Evolutionary conservation across 1,140 invertebrate species (phyloP), one percentile per base, ranked within the genome.

Genomic region (Diorhabda sublineata): DNA sequence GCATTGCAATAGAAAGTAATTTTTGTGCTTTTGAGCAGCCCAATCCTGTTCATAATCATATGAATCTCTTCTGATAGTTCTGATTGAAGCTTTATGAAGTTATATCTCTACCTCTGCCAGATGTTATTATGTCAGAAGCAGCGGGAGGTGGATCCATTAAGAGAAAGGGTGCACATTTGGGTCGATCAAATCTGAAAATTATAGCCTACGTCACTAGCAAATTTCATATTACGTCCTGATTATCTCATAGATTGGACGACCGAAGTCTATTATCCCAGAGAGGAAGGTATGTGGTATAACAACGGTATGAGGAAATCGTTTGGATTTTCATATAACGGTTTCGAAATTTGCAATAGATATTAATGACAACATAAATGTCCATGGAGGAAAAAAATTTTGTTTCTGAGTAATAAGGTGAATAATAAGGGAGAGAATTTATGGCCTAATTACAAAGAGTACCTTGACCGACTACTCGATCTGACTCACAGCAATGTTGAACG

Each of bases 101-200:
- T 52, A 52, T 8, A 52, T 52, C 47, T 52, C 6, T 52, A 52
- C n/a, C 47, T 52, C 47, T 52, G 47, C 6, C 47, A 52, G 47
- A 52, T 52, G 47, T 52, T 52, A 52, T 52, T 52, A 52, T 52
- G 47, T 52, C 47, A 52, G 47, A 52, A n/a, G 6, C 47, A 52
- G 47, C 47, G 47, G 47, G 47, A 52, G 47, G 47, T 52, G 47
- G 6, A 52, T 52, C 47, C 47, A 52, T 52, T 52, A 52, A 52
- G 47, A n/a, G 47, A 52, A 52, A 52, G 47, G 47, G 47, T 52
- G 47, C 47, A 52, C 47, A 52, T 52, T 52, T 52, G 47, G 26
- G 47, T 52, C 47, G 47, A 52, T 52, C 47, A 52, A 52, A 52
- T 52, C 47, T 52, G 47, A 52, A 52, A 52, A 52, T 52, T 52